Base-by-base conservation (phyloP, 2,113 vertebrate species). In the Dendrocopos noguchii region DNA sequence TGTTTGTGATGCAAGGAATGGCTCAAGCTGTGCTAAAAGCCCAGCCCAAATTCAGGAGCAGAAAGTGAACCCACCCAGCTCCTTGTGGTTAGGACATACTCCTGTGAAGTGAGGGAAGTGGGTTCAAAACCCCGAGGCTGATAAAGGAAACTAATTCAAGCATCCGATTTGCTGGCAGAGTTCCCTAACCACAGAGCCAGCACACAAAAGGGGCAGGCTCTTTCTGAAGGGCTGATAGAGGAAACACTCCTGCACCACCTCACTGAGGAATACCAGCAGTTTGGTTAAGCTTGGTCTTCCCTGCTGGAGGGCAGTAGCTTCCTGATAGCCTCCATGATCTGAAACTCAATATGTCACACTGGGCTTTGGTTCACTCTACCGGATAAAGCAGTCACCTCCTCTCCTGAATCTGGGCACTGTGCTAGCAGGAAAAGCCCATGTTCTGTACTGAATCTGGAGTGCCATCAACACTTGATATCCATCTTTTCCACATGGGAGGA, bases 311-410 rank as follows among this genome's bases (percentile, higher is more conserved):
- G 20, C 16, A 11, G 66, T 3, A 2, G 1, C 44, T 50, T 46
- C 50, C 33, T 0, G 0, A 22, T 3, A 56, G n/a, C 34, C 53
- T 25, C 36, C 1, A 1, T 8, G 15, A 25, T 75, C 59, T 47
- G 15, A 31, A 60, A 57, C 13, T 9, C 14, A 14, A 15, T 1
- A 4, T 0, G 1, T 2, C 52, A 57, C 1, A 0, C 0, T 22
- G 29, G 25, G 56, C 2, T 71, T 36, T 55, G 39, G 22, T 57
- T 91, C 50, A 9, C 27, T 34, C 33, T 28, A 39, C 15, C 7
- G 22, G 50, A 55, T 36, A 42, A 80, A 76, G 39, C 68, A 59
- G 52, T 19, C 31, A 20, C 12, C 42, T 57, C 60, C n/a, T 57
- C n/a, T 61, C 17, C 70, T 57, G 33, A 57, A 29, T 2, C 1